Evolutionary conservation across 2,797 vertebrate species (phyloP).

Genomic region (Melanotaenia boesemani): DNA sequence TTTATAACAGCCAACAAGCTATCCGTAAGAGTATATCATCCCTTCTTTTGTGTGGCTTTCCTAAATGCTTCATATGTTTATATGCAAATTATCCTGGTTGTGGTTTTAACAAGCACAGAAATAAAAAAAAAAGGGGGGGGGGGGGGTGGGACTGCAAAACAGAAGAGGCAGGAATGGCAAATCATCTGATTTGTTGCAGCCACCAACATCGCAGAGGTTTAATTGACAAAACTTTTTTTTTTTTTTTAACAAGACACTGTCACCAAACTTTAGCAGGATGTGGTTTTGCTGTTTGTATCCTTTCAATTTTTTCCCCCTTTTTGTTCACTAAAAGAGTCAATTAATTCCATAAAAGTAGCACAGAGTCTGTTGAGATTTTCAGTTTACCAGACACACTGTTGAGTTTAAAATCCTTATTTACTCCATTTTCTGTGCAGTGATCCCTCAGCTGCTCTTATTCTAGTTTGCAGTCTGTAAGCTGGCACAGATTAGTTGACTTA

Average conservation of each 20-base stretch:
- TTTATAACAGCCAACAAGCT: slow-evolving; percentile 17
- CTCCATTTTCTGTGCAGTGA: slow-evolving; percentile 64
- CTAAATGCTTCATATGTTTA: slow-evolving; percentile 21
- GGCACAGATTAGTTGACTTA: slow-evolving; percentile 78
- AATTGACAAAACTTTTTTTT: slow-evolving; percentile 34
- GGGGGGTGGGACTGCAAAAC: neutral
- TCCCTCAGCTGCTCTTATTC: slow-evolving; percentile 74
- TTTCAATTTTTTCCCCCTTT: slow-evolving; percentile 44
- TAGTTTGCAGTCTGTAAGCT: slow-evolving; percentile 68
- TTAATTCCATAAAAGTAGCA: slow-evolving; percentile 66
- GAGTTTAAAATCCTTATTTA: slow-evolving; percentile 73
- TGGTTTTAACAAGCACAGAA: slow-evolving; percentile 14
- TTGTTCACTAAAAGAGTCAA: slow-evolving; percentile 57
- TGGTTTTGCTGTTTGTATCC: slow-evolving; percentile 42
- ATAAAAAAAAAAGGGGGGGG: neutral
- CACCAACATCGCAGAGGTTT: slow-evolving; percentile 12
- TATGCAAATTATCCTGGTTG: slow-evolving; percentile 8
- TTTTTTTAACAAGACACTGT: slow-evolving; percentile 32
- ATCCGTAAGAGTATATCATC: slow-evolving; percentile 1
- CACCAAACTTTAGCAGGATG: slow-evolving; percentile 44
- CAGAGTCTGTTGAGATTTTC: slow-evolving; percentile 57
- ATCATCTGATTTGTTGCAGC: slow-evolving; percentile 14
- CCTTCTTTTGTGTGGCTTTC: neutral
- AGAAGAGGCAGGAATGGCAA: neutral
- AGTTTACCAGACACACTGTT: slow-evolving; percentile 59